Conservation (phyloP, 23 tunicate species). For the Diplosoma virens region DNA sequence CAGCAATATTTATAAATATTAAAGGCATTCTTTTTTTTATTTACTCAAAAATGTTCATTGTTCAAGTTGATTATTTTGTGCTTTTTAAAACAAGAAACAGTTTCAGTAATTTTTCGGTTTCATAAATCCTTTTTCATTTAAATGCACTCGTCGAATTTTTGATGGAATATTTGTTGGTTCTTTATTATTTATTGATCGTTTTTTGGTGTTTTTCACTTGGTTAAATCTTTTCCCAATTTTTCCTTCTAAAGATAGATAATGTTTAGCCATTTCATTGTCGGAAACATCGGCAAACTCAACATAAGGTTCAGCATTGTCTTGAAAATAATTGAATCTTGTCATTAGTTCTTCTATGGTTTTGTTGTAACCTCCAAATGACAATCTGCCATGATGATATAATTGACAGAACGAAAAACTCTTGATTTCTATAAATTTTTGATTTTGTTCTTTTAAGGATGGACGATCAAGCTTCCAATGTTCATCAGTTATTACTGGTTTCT, state of each 20-base stretch:
- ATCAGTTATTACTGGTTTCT: slow-evolving; percentile 28
- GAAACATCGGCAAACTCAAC: slow-evolving; percentile 47
- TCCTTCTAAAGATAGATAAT: slow-evolving; percentile 54
- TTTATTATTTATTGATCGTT: neutral
- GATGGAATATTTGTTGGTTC: neutral
- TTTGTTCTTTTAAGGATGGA: slow-evolving; percentile 33
- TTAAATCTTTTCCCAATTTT: slow-evolving; percentile 57
- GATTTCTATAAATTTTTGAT: slow-evolving; percentile 25
- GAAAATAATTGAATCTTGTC: slow-evolving; percentile 19
- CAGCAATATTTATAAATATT: too few species aligned
- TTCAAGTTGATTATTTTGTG: too few species aligned
- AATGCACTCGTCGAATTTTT: neutral
- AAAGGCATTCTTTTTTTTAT: too few species aligned
- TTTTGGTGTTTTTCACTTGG: slow-evolving; percentile 14
- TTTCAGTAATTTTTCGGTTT: too few species aligned
- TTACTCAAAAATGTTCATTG: too few species aligned
- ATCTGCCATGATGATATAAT: slow-evolving; percentile 31
- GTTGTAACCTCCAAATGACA: slow-evolving; percentile 76
- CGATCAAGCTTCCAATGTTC: slow-evolving; percentile 89
- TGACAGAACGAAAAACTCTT: slow-evolving; percentile 21
- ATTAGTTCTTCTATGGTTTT: slow-evolving; percentile 65
- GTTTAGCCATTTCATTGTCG: slow-evolving; percentile 87
- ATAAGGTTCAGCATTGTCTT: slow-evolving; percentile 22
- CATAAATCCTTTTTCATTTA: slow-evolving; percentile 24
- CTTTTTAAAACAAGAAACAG: too few species aligned